Evolutionary conservation across 2,113 vertebrate species (phyloP).

Genomic region (Etheostoma cragini): DNA sequence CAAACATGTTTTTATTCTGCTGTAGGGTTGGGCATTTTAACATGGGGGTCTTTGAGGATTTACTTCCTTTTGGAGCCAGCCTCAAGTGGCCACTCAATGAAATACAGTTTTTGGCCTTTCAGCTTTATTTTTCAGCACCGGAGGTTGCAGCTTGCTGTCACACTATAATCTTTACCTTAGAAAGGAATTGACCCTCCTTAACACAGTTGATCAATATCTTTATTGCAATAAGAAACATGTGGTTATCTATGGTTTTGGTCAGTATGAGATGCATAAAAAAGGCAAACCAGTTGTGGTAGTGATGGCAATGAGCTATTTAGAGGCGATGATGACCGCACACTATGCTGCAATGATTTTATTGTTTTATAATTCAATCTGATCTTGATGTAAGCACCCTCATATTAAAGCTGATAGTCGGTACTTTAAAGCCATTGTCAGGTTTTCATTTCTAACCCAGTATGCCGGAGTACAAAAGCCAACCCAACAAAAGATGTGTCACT

Average conservation of each 20-base stretch:
- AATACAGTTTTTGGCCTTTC: too few species aligned
- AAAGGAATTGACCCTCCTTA: background rate
- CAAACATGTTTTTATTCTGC: too few species aligned
- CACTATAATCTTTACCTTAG: background rate
- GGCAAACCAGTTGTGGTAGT: background rate
- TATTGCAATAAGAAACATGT: background rate
- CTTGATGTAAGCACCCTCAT: conserved; percentile 2
- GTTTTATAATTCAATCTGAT: conserved; percentile 7
- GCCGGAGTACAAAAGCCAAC: background rate
- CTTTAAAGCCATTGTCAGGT: conserved; percentile 3
- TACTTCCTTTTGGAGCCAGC: too few species aligned
- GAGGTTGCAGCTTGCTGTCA: background rate
- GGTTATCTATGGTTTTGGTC: background rate
- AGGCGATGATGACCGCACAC: background rate
- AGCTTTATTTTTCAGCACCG: too few species aligned
- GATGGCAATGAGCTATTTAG: background rate
- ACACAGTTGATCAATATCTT: too few species aligned
- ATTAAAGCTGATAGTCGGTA: conserved; percentile 17
- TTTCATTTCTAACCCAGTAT: conserved; percentile 26
- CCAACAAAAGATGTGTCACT: conserved; percentile 14
- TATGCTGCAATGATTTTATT: background rate
- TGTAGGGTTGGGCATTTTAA: too few species aligned
- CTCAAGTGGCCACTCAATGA: too few species aligned
- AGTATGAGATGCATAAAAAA: background rate
- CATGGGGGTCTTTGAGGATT: too few species aligned